Conservation (phyloP, 1,140 invertebrate genomes). For the Calycopis cecrops region DNA sequence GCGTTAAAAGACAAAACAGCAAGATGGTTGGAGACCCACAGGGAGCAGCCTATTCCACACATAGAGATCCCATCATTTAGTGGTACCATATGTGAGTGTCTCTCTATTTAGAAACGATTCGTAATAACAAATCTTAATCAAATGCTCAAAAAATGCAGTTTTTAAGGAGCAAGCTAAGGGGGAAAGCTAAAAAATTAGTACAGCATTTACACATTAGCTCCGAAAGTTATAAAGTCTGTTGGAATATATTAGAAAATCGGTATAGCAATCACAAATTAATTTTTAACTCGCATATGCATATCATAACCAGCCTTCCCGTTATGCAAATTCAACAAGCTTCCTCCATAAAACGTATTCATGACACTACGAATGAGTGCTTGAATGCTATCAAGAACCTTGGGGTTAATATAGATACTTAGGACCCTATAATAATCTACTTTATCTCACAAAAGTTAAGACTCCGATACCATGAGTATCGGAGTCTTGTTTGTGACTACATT, state of each 20-base stretch:
- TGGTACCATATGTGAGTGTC: conserved; percentile 21
- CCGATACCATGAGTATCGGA: conserved; percentile 19
- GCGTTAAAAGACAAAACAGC: conserved; percentile 14
- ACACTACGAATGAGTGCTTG: conserved; percentile 2
- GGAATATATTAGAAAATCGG: conserved; percentile 19
- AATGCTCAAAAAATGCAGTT: conserved; percentile 26
- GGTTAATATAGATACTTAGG: conserved; percentile 20
- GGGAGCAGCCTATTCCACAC: conserved; percentile 12
- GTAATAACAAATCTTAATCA: conserved; percentile 16
- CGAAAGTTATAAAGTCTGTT: conserved; percentile 17
- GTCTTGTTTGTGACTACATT: conserved; percentile 23
- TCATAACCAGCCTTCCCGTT: conserved; percentile 12
- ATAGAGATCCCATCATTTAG: conserved; percentile 24
- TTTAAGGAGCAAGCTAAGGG: conserved; percentile 22
- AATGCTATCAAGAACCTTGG: conserved; percentile 2
- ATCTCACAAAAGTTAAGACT: conserved; percentile 28
- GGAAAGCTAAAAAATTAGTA: conserved; percentile 17
- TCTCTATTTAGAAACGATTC: conserved; percentile 20
- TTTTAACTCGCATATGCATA: conserved; percentile 18
- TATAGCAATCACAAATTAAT: conserved; percentile 18
- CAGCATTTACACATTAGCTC: conserved; percentile 21
- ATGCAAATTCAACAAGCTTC: not conserved
- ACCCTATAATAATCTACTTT: conserved; percentile 23
- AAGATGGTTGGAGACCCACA: conserved; percentile 16
- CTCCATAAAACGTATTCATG: conserved; percentile 1